Base-by-base conservation (phyloP, 2,888 invertebrate genomes). In the Cheilosia soror region DNA sequence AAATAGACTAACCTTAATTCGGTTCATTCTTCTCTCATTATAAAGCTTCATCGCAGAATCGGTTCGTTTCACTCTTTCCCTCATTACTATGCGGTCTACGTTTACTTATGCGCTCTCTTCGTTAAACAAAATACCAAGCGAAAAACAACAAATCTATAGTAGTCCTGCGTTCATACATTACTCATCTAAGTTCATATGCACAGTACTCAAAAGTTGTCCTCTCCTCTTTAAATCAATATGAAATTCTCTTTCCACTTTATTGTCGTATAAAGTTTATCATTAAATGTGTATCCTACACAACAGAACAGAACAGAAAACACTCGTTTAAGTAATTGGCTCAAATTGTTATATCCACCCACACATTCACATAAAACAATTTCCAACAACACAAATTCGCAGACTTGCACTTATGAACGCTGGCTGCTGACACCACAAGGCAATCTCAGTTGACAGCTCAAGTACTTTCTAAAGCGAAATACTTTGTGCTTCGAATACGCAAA, bases 51-150 rank as follows among this genome's bases (percentile, higher is more conserved):
- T 76, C 27, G 49, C 55, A 53, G 73, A 60, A 62, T 80, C 75
- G 55, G 44, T 73, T 47, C 66, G 66, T 62, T 80, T 80, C 31
- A 66, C 75, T 80, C 80, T 80, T 68, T 80, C 80, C 73, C 75
- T 73, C 73, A 75, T 73, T 13, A 73, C 53, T 66, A 9, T 37
- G 27, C 33, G 31, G 51, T 71, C 71, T n/a, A 25, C 11, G 62
- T 55, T 27, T 27, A 15, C 55, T 49, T 66, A 49, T 37, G 25
- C 47, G 55, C n/a, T 62, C 37, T 51, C 53, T 9, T 78, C 51
- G 31, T 53, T 63, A 15, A 27, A 58, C 40, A 11, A 29, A 60
- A 42, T 49, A 51, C 29, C n/a, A 40, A 71, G 49, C 29, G 25
- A 55, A 47, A 2, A 49, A 63, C 49, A 42, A 79, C 37, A 77